Percentiles rank a stretch among this genome's conserved stretches.
phyloP scores from a whole-genome alignment of 2,113 vertebrate species.

The Myotis lucifugus region DNA sequence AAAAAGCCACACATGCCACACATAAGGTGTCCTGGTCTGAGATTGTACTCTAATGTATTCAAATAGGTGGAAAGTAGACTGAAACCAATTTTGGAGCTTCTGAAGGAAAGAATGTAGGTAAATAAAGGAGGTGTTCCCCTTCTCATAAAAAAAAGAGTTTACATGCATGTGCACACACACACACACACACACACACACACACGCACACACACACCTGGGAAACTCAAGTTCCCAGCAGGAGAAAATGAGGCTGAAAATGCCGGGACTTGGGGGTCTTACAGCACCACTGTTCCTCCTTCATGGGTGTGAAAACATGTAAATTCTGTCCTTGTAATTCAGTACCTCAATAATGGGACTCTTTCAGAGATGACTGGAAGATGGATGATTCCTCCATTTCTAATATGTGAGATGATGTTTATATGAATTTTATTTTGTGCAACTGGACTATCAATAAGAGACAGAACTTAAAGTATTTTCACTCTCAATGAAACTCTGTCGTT shows the following conservation, averaged over 20 bases:
- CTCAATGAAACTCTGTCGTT: constrained; percentile 59
- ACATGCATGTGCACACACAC: neutral
- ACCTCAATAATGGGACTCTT: constrained; percentile 34
- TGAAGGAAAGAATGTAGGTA: neutral
- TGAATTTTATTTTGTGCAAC: constrained; percentile 74
- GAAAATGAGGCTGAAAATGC: neutral
- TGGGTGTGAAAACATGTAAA: neutral
- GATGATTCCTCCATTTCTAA: constrained; percentile 68
- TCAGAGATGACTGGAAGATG: constrained; percentile 61
- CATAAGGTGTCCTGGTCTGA: neutral
- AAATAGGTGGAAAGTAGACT: neutral
- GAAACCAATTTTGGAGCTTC: neutral
- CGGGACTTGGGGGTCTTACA: neutral
- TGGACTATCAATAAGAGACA: constrained; percentile 66
- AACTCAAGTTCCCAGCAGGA: neutral
- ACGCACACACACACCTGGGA: neutral
- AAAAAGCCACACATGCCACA: neutral
- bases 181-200: neutral
- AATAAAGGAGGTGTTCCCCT: neutral
- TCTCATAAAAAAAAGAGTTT: neutral
- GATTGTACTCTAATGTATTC: neutral
- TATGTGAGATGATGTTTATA: constrained; percentile 74
- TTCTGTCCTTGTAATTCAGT: constrained; percentile 11
- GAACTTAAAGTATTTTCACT: constrained; percentile 66
- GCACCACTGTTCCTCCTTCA: neutral